Evolutionary conservation across 2,113 vertebrate species (phyloP).

Genomic region (Deroptyus accipitrinus): DNA sequence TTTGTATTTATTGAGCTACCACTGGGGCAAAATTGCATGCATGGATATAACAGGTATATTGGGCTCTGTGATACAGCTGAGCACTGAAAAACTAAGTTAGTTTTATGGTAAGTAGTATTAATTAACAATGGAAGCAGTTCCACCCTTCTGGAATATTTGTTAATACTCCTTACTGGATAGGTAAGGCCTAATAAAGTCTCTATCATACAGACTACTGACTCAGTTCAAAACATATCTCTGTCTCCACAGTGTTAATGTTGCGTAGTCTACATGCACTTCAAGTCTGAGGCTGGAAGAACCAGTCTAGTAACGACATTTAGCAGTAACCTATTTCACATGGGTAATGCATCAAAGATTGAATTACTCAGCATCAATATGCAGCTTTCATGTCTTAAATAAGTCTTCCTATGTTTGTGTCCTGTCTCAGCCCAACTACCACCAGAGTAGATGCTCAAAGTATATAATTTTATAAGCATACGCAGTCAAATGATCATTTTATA

Average conservation of each 20-base stretch:
- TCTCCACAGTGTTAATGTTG: background rate
- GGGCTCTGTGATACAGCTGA: rapidly evolving
- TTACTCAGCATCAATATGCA: background rate
- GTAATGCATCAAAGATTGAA: background rate
- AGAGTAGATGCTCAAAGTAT: background rate
- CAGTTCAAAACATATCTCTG: background rate
- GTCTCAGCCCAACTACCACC: background rate
- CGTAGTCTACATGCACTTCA: background rate
- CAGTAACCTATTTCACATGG: background rate
- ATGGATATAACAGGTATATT: background rate
- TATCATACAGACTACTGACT: background rate
- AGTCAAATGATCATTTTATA: background rate
- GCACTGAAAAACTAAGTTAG: background rate
- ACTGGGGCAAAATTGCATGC: background rate
- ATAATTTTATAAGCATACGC: background rate
- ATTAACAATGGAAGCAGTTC: background rate
- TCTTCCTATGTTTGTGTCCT: background rate
- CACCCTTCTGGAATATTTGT: background rate
- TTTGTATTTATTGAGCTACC: background rate
- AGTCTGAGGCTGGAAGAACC: background rate
- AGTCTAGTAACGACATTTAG: background rate
- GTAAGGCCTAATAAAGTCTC: background rate
- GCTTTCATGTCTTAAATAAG: background rate
- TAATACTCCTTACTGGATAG: background rate
- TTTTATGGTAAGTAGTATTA: background rate